Conservation (phyloP, 2,888 invertebrate species). For the Leptinotarsa juncta region DNA sequence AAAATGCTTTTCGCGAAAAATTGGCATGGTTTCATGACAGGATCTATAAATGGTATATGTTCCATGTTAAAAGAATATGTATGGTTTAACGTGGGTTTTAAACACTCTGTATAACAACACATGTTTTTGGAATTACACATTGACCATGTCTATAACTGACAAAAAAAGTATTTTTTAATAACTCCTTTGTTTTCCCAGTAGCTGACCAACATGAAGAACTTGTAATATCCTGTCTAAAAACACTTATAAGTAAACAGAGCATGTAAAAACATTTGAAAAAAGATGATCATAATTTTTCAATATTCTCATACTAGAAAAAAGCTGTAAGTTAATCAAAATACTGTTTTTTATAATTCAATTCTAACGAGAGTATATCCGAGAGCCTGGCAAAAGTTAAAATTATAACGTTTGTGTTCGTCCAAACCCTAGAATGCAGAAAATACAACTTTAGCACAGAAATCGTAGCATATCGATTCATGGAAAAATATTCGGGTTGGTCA, state of each 20-base stretch:
- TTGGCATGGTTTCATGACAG: no score
- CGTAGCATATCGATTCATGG: constrained; percentile 35
- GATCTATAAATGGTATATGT: no score
- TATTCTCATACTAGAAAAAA: background rate
- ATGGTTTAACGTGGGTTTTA: no score
- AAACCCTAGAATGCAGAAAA: constrained; percentile 16
- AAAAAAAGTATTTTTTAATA: no score
- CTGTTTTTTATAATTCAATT: background rate
- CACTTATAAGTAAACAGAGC: background rate
- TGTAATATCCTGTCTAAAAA: background rate
- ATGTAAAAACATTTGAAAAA: no score
- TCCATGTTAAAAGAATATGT: no score
- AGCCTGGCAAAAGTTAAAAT: constrained; percentile 7
- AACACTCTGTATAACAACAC: no score
- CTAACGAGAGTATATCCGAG: background rate
- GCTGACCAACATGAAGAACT: no score
- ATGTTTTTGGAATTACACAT: no score
- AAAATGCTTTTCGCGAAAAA: no score
- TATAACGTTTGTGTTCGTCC: background rate
- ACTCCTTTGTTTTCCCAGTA: no score
- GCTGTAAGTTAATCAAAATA: background rate
- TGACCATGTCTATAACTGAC: no score
- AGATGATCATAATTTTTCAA: background rate
- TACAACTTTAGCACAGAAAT: constrained; percentile 19
- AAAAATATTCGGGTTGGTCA: constrained; percentile 30